Evolutionary conservation across 2,113 vertebrate genomes (phyloP), one percentile per base, ranked within the genome.

Genomic region (Polyodon spathula): DNA sequence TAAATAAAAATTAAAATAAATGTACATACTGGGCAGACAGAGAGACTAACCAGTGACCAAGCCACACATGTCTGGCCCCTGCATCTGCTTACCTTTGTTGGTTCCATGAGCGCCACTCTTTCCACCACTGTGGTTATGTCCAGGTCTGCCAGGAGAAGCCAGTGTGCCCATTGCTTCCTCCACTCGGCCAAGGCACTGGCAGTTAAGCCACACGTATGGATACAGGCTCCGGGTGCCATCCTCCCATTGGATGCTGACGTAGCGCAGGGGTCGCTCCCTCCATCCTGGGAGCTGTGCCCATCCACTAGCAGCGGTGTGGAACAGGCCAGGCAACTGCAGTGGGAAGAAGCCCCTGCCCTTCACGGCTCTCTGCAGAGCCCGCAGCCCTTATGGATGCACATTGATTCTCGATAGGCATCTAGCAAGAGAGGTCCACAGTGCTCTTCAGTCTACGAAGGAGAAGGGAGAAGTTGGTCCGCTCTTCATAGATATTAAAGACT

Each of bases 161-260:
- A 97, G 2, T 63, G 46, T 0, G 90, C 81, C 66, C 96, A n/a
- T n/a, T n/a, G n/a, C n/a, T n/a, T n/a, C n/a, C n/a, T n/a, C n/a
- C n/a, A n/a, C n/a, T n/a, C n/a, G n/a, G n/a, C n/a, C n/a, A n/a
- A n/a, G n/a, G n/a, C n/a, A 98, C 64, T 89, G 95, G 72, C 96
- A 98, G 78, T 91, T 97, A 51, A 98, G 84, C 94, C 96, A 98
- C 5, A 93, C 88, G 0, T 89, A 89, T 0, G 95, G 96, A 70
- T 92, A 97, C 44, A 78, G 46, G 48, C 93, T 96, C 15, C 84
- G 71, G 0, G 65, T 72, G 0, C 89, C 89, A 0, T 93, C 88
- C 8, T 90, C 85, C 96, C 94, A 97, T 44, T 85, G 72, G 65
- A 97, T 76, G 0, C 78, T 80, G 61, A 97, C 4, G 3, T 89